Evolutionary conservation across 2,888 invertebrate genomes (phyloP).

Genomic region (Leptinotarsa rubiginosa): DNA sequence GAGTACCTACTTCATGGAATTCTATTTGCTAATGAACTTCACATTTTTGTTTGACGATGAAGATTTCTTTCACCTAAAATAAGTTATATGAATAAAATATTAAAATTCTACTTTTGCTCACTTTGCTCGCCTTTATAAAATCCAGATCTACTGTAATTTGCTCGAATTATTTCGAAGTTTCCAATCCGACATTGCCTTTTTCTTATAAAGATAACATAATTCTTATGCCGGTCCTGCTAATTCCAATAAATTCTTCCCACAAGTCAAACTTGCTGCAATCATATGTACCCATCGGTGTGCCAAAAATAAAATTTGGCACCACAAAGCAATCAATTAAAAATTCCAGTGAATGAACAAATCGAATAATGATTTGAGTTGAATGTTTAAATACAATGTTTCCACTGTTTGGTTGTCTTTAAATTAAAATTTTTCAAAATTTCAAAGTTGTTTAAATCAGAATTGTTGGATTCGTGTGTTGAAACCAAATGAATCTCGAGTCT

Average conservation of each 20-base stretch:
- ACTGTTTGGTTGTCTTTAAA: background rate
- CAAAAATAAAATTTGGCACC: slow-evolving; percentile 19
- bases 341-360: slow-evolving; percentile 5
- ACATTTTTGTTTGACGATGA: too few species aligned
- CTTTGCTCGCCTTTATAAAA: too few species aligned
- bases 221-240: background rate
- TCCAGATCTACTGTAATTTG: too few species aligned
- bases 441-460: background rate
- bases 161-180: too few species aligned
- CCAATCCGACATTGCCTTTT: too few species aligned
- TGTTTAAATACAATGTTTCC: slow-evolving; percentile 5
- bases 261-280: slow-evolving; percentile 4
- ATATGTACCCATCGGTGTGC: background rate
- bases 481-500: too few species aligned
- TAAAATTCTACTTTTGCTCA: too few species aligned
- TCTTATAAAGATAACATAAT: background rate
- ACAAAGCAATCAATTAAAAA: background rate
- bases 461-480: too few species aligned
- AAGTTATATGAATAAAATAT: too few species aligned
- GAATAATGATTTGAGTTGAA: background rate
- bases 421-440: background rate
- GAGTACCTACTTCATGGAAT: too few species aligned
- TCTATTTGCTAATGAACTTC: too few species aligned
- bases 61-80: too few species aligned
- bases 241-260: background rate